These are phyloP conservation scores for Anneissia japonica DNA, from an alignment of 35 echinoderm and acorn worm species.

Conservation along the genomic window DNA sequence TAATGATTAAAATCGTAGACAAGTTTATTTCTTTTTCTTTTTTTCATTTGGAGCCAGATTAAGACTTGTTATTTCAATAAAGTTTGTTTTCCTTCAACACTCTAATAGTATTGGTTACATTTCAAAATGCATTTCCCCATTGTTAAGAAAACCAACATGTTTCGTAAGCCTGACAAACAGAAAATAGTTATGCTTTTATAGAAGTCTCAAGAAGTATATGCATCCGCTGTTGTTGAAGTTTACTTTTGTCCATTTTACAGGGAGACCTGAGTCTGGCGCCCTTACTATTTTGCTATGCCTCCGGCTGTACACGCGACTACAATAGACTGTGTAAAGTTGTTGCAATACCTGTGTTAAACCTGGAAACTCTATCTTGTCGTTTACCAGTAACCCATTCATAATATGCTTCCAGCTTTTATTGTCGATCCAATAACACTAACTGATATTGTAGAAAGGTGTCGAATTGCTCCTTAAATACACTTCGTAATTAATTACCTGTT, in stretches of 20 bases:
- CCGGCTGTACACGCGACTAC: not conserved
- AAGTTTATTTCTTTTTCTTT: not conserved
- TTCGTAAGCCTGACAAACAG: not conserved
- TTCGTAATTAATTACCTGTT: slow-evolving; percentile 2
- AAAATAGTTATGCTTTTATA: not conserved
- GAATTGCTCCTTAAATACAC: not conserved
- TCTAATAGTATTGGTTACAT: not conserved
- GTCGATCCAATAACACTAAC: not conserved
- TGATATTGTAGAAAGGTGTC: not conserved
- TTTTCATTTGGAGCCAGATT: not conserved
- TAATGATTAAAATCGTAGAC: not conserved
- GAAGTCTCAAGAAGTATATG: not conserved
- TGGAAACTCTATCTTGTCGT: not conserved
- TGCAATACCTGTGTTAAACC: not conserved
- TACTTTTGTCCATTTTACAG: too few species aligned
- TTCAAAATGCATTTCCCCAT: not conserved
- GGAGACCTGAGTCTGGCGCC: not conserved
- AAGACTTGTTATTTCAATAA: not conserved
- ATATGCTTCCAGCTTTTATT: not conserved
- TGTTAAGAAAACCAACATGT: not conserved
- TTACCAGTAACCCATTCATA: not conserved
- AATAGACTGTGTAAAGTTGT: not conserved
- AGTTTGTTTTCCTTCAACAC: not conserved
- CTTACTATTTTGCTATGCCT: not conserved
- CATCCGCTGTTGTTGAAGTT: not conserved